Conservation (phyloP, 1,140 invertebrate genomes). For the Hesperophylax magnus region DNA sequence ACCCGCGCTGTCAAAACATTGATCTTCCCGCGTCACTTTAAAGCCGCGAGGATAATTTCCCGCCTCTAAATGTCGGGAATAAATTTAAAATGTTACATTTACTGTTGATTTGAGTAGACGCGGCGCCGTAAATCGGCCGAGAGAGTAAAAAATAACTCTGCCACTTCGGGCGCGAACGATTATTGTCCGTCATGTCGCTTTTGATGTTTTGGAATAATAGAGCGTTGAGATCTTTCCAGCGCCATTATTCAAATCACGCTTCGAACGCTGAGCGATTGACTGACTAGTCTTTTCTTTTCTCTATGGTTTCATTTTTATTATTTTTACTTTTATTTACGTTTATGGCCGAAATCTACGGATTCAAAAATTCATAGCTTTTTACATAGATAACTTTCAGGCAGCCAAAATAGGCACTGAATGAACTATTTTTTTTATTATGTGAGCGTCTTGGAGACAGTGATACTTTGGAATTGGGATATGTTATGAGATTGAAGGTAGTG, state of each 20-base stretch:
- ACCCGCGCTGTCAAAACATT: conserved; percentile 35
- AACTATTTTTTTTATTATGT: too few relatives aligned
- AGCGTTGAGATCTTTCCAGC: conserved; percentile 25
- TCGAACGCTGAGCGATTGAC: conserved; percentile 24
- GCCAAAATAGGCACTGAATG: too few relatives aligned
- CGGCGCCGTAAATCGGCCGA: neutral
- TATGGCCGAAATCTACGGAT: too few relatives aligned
- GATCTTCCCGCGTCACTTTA: neutral
- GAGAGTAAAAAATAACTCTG: neutral
- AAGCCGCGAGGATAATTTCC: neutral
- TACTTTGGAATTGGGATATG: too few relatives aligned
- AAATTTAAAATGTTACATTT: neutral
- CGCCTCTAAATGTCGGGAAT: neutral
- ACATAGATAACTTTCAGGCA: too few relatives aligned
- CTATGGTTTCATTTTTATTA: neutral
- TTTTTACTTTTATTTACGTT: neutral
- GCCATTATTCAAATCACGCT: conserved; percentile 13
- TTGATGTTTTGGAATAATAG: conserved; percentile 29
- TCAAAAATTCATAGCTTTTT: too few relatives aligned
- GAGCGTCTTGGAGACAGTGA: too few relatives aligned
- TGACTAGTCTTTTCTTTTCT: neutral
- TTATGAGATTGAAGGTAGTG: too few relatives aligned
- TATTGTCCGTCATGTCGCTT: conserved; percentile 18
- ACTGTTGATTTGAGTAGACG: neutral
- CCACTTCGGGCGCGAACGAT: neutral